These are phyloP conservation scores for Stomatorhinus ivindoensis DNA, from an alignment of 2,113 vertebrate species.

Conservation along the genomic window DNA sequence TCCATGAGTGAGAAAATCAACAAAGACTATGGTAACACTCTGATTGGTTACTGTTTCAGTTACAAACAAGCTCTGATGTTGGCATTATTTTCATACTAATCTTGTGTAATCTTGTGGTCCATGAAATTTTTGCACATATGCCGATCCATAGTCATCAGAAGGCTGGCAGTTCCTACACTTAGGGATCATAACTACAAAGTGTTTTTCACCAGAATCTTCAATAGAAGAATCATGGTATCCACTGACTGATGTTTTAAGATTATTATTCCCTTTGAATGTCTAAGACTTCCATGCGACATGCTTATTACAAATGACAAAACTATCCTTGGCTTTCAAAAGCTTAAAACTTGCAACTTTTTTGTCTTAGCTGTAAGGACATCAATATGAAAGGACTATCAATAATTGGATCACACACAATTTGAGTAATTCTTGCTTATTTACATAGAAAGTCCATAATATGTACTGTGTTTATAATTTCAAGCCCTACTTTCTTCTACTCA, in stretches of 20 bases:
- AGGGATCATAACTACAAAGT: not conserved
- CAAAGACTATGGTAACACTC: not conserved
- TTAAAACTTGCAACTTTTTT: slow-evolving; percentile 44
- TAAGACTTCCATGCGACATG: not conserved
- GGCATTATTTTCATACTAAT: not conserved
- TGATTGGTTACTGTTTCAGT: not conserved
- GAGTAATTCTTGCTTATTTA: not conserved
- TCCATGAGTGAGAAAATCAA: not conserved
- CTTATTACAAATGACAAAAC: not conserved
- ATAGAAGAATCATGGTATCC: not conserved
- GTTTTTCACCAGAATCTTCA: not conserved
- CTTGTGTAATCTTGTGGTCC: not conserved
- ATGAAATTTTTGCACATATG: not conserved
- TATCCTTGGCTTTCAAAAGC: slow-evolving; percentile 59
- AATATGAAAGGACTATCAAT: not conserved
- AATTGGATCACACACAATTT: not conserved
- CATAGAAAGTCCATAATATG: not conserved
- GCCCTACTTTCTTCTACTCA: not conserved
- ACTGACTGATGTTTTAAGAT: not conserved
- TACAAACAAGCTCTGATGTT: not conserved
- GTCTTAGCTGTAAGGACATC: not conserved
- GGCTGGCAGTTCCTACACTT: not conserved
- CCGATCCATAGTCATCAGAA: not conserved
- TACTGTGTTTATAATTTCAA: not conserved
- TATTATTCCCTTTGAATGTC: not conserved